These are phyloP conservation scores for Pseudolaguvia tuberculata DNA, from an alignment of 2,113 vertebrate genomes.

Conservation along the genomic window DNA sequence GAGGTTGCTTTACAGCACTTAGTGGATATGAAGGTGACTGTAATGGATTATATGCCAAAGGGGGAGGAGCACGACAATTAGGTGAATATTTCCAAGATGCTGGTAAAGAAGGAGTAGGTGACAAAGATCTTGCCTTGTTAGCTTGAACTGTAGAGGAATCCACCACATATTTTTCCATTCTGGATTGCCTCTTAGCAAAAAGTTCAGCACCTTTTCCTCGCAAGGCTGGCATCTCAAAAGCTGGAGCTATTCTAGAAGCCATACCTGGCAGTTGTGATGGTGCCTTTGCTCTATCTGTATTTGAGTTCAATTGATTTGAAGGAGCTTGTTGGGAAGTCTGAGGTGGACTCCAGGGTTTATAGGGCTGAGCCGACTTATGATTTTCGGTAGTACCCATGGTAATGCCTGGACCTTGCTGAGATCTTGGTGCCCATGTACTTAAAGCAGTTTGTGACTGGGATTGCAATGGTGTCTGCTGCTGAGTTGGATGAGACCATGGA, in stretches of 20 bases:
- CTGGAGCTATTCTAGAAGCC: slow-evolving; percentile 63
- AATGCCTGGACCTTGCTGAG: slow-evolving; percentile 54
- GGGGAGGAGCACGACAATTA: slow-evolving; percentile 88
- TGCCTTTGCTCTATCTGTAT: slow-evolving; percentile 63
- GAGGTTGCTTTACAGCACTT: slow-evolving; percentile 76
- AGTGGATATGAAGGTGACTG: slow-evolving; percentile 86
- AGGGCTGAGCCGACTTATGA: slow-evolving; percentile 59
- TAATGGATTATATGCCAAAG: slow-evolving; percentile 88
- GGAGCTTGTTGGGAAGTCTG: slow-evolving; percentile 65
- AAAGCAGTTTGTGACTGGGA: slow-evolving; percentile 39
- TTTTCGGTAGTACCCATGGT: slow-evolving; percentile 50
- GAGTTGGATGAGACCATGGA: slow-evolving; percentile 60
- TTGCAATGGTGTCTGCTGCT: slow-evolving; percentile 49
- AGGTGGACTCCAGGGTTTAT: slow-evolving; percentile 68
- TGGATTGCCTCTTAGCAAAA: slow-evolving; percentile 91
- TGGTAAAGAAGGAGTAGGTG: slow-evolving; percentile 85
- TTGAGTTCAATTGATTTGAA: slow-evolving; percentile 69
- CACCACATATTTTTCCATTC: slow-evolving; percentile 96
- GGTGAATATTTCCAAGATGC: slow-evolving; percentile 91
- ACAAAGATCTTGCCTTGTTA: slow-evolving; percentile 77
- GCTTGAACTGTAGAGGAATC: slow-evolving; percentile 91
- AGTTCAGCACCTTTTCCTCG: slow-evolving; percentile 91
- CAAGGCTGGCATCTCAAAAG: slow-evolving; percentile 82
- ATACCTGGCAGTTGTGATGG: slow-evolving; percentile 64
- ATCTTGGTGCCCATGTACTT: slow-evolving; percentile 57